Evolutionary conservation across 2,888 invertebrate species (phyloP).

Genomic region (Copidosoma aretas): DNA sequence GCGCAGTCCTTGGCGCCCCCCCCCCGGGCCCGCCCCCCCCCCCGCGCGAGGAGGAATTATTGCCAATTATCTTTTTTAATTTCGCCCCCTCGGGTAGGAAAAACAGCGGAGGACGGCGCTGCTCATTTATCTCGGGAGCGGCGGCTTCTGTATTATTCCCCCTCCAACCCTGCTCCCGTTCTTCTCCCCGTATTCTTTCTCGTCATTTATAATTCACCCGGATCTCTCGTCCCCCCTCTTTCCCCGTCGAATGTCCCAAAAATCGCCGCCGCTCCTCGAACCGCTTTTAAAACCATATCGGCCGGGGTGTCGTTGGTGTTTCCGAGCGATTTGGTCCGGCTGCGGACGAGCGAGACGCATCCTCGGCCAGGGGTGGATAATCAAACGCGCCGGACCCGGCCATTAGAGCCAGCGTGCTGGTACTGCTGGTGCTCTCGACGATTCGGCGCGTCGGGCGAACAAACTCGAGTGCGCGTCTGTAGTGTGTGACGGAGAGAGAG

Average conservation of each 20-base stretch:
- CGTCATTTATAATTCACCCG: too few species aligned
- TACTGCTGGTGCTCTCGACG: too few species aligned
- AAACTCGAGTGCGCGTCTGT: too few species aligned
- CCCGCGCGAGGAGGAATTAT: conserved; percentile 32
- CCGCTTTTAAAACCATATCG: background rate
- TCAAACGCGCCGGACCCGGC: background rate
- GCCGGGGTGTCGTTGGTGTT: background rate
- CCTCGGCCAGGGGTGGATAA: conserved; percentile 1
- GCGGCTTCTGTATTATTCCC: background rate
- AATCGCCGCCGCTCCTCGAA: background rate
- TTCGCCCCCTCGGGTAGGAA: conserved; percentile 13
- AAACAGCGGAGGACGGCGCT: too few species aligned
- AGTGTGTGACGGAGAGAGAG: background rate
- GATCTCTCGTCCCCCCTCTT: conserved; percentile 5
- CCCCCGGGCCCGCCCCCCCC: conserved; percentile 2
- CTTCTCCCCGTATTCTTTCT: background rate
- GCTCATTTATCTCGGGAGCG: conserved; percentile 31
- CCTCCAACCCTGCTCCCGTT: background rate
- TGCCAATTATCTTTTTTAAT: conserved; percentile 43
- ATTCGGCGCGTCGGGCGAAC: too few species aligned
- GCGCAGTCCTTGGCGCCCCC: conserved; percentile 28
- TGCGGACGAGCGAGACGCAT: background rate
- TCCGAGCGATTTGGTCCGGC: background rate
- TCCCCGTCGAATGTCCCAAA: background rate
- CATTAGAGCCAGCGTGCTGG: too few species aligned